These are phyloP conservation scores for Adoxophyes honmai DNA, from an alignment of 1,140 invertebrate species.

Conservation along the genomic window DNA sequence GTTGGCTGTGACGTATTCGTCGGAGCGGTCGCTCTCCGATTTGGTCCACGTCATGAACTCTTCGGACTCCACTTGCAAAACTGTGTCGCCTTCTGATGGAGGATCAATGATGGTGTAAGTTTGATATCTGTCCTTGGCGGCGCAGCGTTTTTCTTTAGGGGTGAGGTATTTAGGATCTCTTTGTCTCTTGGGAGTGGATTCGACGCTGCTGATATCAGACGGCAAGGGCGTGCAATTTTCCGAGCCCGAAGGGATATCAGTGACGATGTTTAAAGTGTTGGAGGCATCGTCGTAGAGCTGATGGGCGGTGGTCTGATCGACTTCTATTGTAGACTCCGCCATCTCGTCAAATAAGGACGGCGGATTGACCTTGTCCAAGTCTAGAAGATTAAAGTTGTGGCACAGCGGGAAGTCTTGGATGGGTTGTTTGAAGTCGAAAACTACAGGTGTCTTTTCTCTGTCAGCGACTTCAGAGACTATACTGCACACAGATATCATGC, in stretches of 20 bases:
- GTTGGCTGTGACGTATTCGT: slow-evolving; percentile 60
- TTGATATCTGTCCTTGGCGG: slow-evolving; percentile 86
- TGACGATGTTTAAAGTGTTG: slow-evolving; percentile 68
- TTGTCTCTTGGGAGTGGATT: slow-evolving; percentile 83
- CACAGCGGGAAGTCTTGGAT: slow-evolving; percentile 65
- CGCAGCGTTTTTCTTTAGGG: slow-evolving; percentile 85
- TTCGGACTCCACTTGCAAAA: slow-evolving; percentile 40
- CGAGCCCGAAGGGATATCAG: slow-evolving; percentile 66
- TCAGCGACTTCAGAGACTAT: slow-evolving; percentile 88
- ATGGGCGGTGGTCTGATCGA: slow-evolving; percentile 73
- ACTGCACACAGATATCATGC: slow-evolving; percentile 90
- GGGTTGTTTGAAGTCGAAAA: slow-evolving; percentile 77
- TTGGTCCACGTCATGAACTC: slow-evolving; percentile 69
- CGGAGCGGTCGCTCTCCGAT: slow-evolving; percentile 62
- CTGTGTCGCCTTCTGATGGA: slow-evolving; percentile 41
- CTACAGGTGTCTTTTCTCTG: slow-evolving; percentile 55
- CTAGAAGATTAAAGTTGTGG: slow-evolving; percentile 77
- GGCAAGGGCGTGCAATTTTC: slow-evolving; percentile 67
- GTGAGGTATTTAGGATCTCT: slow-evolving; percentile 78
- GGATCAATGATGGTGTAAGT: slow-evolving; percentile 86
- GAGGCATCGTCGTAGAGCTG: slow-evolving; percentile 75
- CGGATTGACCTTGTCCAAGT: slow-evolving; percentile 88
- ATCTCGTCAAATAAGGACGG: slow-evolving; percentile 89
- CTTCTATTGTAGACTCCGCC: slow-evolving; percentile 82
- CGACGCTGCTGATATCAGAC: slow-evolving; percentile 81